Evolutionary conservation across 2,888 invertebrate species (phyloP), one percentile per base, ranked within the genome.

Genomic region (Cecidostiba fungosa): DNA sequence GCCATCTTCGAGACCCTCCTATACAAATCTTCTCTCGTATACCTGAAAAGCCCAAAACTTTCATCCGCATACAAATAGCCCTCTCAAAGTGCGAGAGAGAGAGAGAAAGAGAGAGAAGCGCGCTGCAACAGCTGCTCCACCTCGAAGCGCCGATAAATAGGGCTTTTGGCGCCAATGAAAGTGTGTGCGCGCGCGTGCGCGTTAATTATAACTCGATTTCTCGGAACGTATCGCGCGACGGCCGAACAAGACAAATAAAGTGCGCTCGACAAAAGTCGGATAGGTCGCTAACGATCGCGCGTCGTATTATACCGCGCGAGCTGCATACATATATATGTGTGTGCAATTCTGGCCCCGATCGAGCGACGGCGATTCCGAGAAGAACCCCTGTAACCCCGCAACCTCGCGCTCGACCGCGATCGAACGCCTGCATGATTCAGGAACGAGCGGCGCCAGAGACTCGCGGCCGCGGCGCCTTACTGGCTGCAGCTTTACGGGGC

Each of bases 311-410:
- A 36, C 62, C 29, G 32, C 59, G 50, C 29, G 76, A 14, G 76
- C 50, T n/a, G n/a, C n/a, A n/a, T n/a, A n/a, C n/a, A 1, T 54
- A 10, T 50, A 19, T 2, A 12, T 43, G 12, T n/a, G 19, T 5
- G n/a, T 59, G 54, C 54, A 23, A 59, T 59, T 59, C 29, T 54
- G 77, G 73, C 70, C 54, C 78, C 84, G 84, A 84, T 84, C 84
- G 88, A 88, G 84, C 87, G 85, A 83, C 86, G 85, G 84, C 86
- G 76, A 66, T 89, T 88, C 89, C 87, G 77, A 86, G 88, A 89
- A 89, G 74, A 81, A 85, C 88, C 85, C 89, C 89, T 89, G 88
- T 85, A 85, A 86, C 86, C 86, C 74, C 86, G 88, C 87, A 88
- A 87, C 88, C 87, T 84, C 85, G 78, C 83, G 78, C 72, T 81